phyloP scores from a whole-genome alignment of 1,140 invertebrate species.

The Bombus sibiricus region DNA sequence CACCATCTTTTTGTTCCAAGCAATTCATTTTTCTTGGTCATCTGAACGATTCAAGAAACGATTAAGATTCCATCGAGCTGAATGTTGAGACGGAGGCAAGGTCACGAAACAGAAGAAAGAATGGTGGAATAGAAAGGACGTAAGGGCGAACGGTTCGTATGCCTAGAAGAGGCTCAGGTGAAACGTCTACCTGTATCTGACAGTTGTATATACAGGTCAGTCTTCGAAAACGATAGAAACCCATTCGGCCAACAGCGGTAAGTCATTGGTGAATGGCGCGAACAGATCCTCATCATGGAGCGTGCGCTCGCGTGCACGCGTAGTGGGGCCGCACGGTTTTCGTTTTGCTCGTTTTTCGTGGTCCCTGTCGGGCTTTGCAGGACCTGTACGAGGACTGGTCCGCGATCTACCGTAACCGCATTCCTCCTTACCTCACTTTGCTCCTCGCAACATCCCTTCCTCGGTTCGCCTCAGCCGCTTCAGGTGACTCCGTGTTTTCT shows the following conservation, averaged over 20 bases:
- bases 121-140: neutral
- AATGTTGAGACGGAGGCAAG: neutral
- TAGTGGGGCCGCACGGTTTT: constrained; percentile 43
- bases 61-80: constrained; percentile 31
- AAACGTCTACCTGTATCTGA: constrained; percentile 18
- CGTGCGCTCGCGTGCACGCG: neutral
- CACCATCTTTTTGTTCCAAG: neutral
- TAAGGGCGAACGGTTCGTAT: neutral
- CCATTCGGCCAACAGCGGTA: constrained; percentile 51
- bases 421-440: constrained; percentile 69
- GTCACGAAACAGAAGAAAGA: neutral
- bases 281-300: constrained; percentile 39
- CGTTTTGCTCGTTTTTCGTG: constrained; percentile 67
- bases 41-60: neutral
- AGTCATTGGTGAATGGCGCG: constrained; percentile 66
- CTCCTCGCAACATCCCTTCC: constrained; percentile 46
- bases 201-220: constrained; percentile 28
- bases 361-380: constrained; percentile 56
- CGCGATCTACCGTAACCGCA: constrained; percentile 78
- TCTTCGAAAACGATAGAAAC: constrained; percentile 62
- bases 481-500: constrained; percentile 40
- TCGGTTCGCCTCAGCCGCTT: constrained; percentile 46
- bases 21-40: constrained; percentile 22
- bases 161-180: constrained; percentile 43
- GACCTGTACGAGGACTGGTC: constrained; percentile 70